Conservation (phyloP, 2,797 vertebrate genomes). For the Sebastiscus albofasciatus region DNA sequence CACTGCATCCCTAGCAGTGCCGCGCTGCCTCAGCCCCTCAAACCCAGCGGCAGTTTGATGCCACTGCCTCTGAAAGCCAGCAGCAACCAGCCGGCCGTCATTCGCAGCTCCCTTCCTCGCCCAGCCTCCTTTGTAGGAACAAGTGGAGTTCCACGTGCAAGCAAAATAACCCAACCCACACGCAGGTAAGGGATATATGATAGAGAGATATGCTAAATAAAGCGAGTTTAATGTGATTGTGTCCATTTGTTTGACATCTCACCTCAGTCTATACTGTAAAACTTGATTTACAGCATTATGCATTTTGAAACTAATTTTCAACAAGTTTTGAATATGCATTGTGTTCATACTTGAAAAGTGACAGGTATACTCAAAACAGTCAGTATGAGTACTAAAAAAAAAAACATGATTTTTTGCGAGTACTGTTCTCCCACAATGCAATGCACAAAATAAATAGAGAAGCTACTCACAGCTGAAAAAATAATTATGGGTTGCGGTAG, state of each 20-base stretch:
- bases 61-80: conserved; percentile 86
- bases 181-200: conserved; percentile 60
- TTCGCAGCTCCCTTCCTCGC: conserved; percentile 93
- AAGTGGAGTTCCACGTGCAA: conserved; percentile 87
- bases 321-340: too few species aligned
- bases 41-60: conserved; percentile 86
- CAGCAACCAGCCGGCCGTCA: conserved; percentile 36
- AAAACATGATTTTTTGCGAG: too few species aligned
- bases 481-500: too few species aligned
- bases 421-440: too few species aligned
- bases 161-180: conserved; percentile 77
- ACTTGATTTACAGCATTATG: too few species aligned
- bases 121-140: conserved; percentile 89
- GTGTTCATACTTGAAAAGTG: too few species aligned
- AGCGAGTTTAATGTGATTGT: background rate
- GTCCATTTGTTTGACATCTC: background rate
- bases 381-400: too few species aligned
- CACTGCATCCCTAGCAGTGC: conserved; percentile 87
- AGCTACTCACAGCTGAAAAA: too few species aligned
- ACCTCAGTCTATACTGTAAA: background rate
- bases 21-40: conserved; percentile 87
- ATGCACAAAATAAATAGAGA: too few species aligned
- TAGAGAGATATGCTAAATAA: background rate
- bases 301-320: background rate
- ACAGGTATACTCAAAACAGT: too few species aligned